phyloP scores from a whole-genome alignment of 2,113 vertebrate genomes.

The Enhydra lutris region DNA sequence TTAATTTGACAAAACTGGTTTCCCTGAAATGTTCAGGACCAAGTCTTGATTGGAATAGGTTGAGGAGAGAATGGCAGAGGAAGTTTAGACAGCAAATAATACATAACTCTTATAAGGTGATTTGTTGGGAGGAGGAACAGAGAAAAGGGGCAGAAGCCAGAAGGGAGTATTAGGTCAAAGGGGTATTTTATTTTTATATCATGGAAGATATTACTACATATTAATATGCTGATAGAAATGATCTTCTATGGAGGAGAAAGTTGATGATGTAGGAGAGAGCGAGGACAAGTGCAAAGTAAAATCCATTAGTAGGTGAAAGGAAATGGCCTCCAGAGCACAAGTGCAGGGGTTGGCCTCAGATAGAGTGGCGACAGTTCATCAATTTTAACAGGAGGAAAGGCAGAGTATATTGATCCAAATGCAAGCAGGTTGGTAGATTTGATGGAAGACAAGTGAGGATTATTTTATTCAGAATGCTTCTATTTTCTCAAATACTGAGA shows the following conservation, averaged over 20 bases:
- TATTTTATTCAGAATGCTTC: constrained; percentile 15
- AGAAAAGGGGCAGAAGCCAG: neutral
- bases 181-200: neutral
- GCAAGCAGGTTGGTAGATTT: constrained; percentile 7
- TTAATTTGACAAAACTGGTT: neutral
- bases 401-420: neutral
- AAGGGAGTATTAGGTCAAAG: neutral
- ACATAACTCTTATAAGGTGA: neutral
- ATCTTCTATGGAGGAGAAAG: neutral
- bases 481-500: constrained; percentile 31
- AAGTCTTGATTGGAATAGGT: neutral
- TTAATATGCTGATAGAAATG: constrained; percentile 5
- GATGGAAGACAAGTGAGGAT: neutral
- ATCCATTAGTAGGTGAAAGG: neutral
- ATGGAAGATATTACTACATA: neutral
- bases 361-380: neutral
- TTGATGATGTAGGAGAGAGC: neutral
- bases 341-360: neutral
- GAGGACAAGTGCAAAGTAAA: neutral
- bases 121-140: neutral
- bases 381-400: constrained; percentile 3
- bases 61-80: neutral
- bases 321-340: neutral
- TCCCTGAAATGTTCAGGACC: neutral
- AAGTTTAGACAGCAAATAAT: neutral